These are phyloP conservation scores for Eonycteris spelaea DNA, from an alignment of 2,113 vertebrate genomes.

Conservation along the genomic window DNA sequence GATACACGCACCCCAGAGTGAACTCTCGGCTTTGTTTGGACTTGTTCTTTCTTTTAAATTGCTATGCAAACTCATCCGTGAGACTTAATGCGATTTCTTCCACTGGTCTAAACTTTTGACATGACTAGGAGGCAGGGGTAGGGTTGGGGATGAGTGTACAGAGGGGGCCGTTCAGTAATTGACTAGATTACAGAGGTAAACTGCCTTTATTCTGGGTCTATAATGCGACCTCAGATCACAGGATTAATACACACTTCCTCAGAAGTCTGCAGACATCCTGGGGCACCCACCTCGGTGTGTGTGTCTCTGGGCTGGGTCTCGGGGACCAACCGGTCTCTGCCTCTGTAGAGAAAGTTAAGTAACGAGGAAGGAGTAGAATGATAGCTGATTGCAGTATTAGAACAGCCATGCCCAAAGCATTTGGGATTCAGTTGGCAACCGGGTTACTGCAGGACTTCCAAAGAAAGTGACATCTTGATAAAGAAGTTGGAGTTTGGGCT, in stretches of 20 bases:
- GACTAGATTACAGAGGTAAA: neutral
- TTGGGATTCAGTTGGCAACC: neutral
- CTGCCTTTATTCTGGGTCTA: neutral
- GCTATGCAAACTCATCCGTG: neutral
- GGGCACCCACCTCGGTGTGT: accelerated
- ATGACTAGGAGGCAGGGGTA: neutral
- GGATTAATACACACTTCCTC: neutral
- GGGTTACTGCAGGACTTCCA: neutral
- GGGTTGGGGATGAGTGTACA: neutral
- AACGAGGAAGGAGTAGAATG: neutral
- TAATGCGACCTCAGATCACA: neutral
- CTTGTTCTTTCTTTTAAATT: neutral
- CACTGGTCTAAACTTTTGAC: neutral
- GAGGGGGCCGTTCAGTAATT: neutral
- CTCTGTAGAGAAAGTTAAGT: neutral
- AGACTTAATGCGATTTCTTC: neutral
- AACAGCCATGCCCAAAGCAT: neutral
- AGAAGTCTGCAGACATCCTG: neutral
- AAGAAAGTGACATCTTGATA: neutral
- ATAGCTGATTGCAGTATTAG: neutral
- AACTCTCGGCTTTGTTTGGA: neutral
- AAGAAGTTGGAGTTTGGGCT: neutral
- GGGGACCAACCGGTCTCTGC: neutral
- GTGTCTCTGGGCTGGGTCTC: accelerated
- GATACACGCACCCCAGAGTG: accelerated